These are phyloP conservation scores for Synchiropus splendidus DNA, from an alignment of 2,113 vertebrate genomes.

Conservation along the genomic window DNA sequence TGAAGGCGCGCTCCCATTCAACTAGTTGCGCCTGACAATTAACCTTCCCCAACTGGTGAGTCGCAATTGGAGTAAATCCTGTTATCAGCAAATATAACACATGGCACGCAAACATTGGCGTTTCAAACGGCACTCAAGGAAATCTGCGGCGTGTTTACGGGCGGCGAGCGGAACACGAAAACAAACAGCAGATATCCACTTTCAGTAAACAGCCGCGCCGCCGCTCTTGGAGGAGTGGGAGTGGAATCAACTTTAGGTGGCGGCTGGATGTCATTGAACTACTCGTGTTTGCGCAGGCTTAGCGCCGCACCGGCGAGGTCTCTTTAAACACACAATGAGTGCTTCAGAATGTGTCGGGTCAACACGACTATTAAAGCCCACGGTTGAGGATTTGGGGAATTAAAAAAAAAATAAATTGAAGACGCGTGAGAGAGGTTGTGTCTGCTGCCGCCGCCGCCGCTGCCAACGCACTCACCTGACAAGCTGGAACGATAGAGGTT, in stretches of 20 bases:
- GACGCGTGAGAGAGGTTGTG: constrained; percentile 7
- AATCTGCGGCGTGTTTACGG: constrained; percentile 60
- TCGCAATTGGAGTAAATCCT: constrained; percentile 69
- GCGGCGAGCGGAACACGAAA: constrained; percentile 62
- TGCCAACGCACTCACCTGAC: too few species aligned
- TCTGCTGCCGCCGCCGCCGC: constrained; percentile 5
- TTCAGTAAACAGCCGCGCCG: constrained; percentile 55
- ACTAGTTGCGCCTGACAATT: constrained; percentile 64
- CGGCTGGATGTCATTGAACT: constrained; percentile 60
- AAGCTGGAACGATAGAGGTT: too few species aligned
- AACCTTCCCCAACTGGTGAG: constrained; percentile 69
- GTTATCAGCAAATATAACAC: constrained; percentile 75
- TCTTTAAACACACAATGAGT: constrained; percentile 39
- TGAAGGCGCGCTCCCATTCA: constrained; percentile 65
- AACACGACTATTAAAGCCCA: constrained; percentile 8
- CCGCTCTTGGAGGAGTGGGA: constrained; percentile 53
- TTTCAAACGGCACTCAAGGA: constrained; percentile 58
- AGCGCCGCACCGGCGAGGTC: constrained; percentile 47
- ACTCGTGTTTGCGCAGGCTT: constrained; percentile 56
- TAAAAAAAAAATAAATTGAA: constrained; percentile 4
- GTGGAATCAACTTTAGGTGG: constrained; percentile 59
- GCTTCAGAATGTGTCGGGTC: constrained; percentile 27
- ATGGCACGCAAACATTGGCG: constrained; percentile 42
- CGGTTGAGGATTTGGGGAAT: too few species aligned
- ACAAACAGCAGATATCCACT: constrained; percentile 64